Base-by-base conservation (phyloP, 2,113 vertebrate genomes). In the Bagarius yarrelli region DNA sequence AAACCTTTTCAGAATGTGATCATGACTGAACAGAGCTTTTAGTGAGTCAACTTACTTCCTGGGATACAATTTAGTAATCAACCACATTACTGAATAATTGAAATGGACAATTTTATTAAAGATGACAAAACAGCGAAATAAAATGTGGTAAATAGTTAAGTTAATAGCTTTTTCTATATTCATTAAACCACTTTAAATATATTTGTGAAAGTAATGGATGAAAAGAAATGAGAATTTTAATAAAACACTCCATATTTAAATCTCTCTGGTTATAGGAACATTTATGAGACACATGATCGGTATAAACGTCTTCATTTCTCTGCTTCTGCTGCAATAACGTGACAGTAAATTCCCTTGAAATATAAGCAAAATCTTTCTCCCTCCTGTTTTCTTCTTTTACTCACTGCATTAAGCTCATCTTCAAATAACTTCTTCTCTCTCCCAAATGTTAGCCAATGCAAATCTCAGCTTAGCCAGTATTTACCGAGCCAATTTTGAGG, bases 361-460 rank as follows among this genome's bases (percentile, higher is more conserved):
- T 76, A 80, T 52, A 50, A 76, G 56, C 14, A 11, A 83, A 85
- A 57, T 30, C 76, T 82, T 85, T 44, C 50, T 82, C 81, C 40
- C 81, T 69, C 21, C 63, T 77, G 81, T 76, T 85, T 78, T 73
- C 71, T 79, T 52, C 36, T 30, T 69, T 36, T 72, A 80, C n/a
- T 57, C 79, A 79, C 69, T 76, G 61, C 63, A 83, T 83, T 85
- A 82, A 85, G 79, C 84, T 82, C 80, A 82, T 82, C 61, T 32
- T 85, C 74, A 87, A 85, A 85, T 84, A 87, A 81, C 75, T 83
- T 79, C 70, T 67, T 81, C 74, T 78, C 75, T 56, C 78, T 81
- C 67, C 75, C 64, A 85, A 87, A 87, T 87, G 83, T 85, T 87
- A 87, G 81, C 84, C 83, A 83, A 87, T 87, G 85, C 81, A 87